A percentile compares a stretch with the other conserved stretches of the same genome.
Evolutionary conservation across 2,888 invertebrate species (phyloP).

Genomic region (Loripinus fragilis): DNA sequence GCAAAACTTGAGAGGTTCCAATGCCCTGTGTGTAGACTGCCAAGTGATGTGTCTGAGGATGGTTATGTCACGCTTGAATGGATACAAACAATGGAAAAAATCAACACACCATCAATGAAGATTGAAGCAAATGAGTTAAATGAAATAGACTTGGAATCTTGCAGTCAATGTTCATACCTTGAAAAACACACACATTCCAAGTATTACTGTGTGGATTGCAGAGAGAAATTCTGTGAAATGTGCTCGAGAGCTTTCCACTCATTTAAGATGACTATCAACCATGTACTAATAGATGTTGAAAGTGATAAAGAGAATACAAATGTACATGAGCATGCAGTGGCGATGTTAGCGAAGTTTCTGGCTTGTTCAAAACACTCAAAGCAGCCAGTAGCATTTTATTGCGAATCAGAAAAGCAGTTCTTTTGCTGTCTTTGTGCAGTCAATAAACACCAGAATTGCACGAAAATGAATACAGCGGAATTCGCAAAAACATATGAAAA

Average conservation of each 20-base stretch:
- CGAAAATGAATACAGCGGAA: background rate
- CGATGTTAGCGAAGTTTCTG: background rate
- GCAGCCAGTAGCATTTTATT: background rate
- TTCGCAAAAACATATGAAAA: background rate
- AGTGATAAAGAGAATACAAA: background rate
- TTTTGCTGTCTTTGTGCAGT: background rate
- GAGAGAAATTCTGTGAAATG: background rate
- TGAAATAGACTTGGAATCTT: background rate
- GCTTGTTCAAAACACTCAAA: background rate
- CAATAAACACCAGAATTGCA: background rate
- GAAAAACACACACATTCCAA: background rate
- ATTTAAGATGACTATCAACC: background rate
- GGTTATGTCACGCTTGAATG: background rate
- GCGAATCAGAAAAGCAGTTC: background rate
- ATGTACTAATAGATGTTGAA: background rate
- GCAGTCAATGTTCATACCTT: background rate
- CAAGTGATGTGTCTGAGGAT: background rate
- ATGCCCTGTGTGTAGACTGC: conserved; percentile 8
- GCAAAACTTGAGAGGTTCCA: background rate
- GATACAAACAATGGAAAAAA: background rate
- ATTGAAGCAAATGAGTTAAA: background rate
- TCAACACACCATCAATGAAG: background rate
- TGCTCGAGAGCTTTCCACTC: background rate
- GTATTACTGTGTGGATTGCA: background rate
- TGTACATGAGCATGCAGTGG: background rate